These are phyloP conservation scores for Drosophila paucipuncta DNA, from an alignment of 2,888 invertebrate species.

Conservation along the genomic window DNA sequence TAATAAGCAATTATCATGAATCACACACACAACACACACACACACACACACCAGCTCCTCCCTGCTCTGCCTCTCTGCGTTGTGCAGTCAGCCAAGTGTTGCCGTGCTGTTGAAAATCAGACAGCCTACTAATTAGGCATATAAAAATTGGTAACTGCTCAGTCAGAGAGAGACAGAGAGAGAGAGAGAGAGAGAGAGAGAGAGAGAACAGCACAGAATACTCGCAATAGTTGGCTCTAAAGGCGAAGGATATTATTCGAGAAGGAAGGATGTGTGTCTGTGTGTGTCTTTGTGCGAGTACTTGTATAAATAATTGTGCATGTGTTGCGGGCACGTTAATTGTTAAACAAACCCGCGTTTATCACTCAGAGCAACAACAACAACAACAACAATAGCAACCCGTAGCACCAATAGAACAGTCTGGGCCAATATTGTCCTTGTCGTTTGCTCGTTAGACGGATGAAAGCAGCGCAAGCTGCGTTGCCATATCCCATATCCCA, in stretches of 20 bases:
- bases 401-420: conserved; percentile 22
- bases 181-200: conserved; percentile 2
- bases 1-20: conserved; percentile 82
- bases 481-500: conserved; percentile 34
- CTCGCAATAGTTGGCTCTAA: conserved; percentile 32
- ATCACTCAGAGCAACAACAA: conserved; percentile 75
- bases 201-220: conserved; percentile 2
- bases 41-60: conserved; percentile 1
- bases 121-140: conserved; percentile 54
- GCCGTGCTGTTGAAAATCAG: conserved; percentile 45
- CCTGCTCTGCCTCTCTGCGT: neutral
- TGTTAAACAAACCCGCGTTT: conserved; percentile 84
- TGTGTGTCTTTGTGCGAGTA: conserved; percentile 6
- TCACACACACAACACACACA: conserved; percentile 50
- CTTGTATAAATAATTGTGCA: conserved; percentile 79
- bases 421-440: conserved; percentile 68
- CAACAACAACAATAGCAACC: conserved; percentile 31
- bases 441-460: conserved; percentile 66
- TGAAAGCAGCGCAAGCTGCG: conserved; percentile 57
- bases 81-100: conserved; percentile 23
- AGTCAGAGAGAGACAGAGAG: conserved; percentile 10
- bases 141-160: conserved; percentile 54
- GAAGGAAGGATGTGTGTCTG: neutral
- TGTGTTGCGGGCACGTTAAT: conserved; percentile 83
- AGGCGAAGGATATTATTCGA: neutral